Percentiles rank a stretch among this genome's conserved stretches.
Evolutionary conservation across 92 coral and sea anemone genomes (phyloP).

Genomic region (Metridium senile): DNA sequence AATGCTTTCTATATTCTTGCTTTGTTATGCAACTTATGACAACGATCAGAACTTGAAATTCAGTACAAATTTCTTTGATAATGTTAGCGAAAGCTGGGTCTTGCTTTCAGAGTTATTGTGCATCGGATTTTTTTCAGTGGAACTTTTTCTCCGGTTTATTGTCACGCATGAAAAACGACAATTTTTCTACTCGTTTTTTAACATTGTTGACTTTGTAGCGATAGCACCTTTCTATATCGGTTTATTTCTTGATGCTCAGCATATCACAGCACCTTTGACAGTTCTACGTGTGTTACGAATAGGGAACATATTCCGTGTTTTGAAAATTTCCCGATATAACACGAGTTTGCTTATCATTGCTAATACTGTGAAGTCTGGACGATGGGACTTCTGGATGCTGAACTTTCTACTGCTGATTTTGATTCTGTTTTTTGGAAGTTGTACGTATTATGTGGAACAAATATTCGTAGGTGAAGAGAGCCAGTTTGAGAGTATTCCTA

Average conservation of each 20-base stretch:
- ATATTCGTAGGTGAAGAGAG: slow-evolving; percentile 30
- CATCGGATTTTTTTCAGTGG: slow-evolving; percentile 52
- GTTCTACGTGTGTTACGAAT: slow-evolving; percentile 55
- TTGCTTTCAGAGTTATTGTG: slow-evolving; percentile 32
- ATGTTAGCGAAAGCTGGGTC: slow-evolving; percentile 7
- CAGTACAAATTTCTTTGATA: not conserved
- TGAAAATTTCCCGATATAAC: slow-evolving; percentile 59
- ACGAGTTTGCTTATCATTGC: slow-evolving; percentile 46
- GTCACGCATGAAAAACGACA: slow-evolving; percentile 42
- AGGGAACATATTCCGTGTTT: slow-evolving; percentile 42
- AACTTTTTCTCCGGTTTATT: slow-evolving; percentile 37
- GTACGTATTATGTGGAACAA: slow-evolving; percentile 54
- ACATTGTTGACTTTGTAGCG: slow-evolving; percentile 55
- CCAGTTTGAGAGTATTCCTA: slow-evolving; percentile 49
- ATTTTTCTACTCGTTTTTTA: slow-evolving; percentile 33
- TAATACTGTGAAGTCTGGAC: slow-evolving; percentile 36
- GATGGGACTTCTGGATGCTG: slow-evolving; percentile 58
- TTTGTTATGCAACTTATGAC: not conserved
- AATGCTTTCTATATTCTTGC: slow-evolving; percentile 12
- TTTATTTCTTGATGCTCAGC: slow-evolving; percentile 11
- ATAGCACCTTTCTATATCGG: slow-evolving; percentile 54
- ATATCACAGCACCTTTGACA: slow-evolving; percentile 16
- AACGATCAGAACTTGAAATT: not conserved
- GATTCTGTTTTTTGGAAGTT: slow-evolving; percentile 48
- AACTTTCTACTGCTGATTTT: slow-evolving; percentile 43